Evolutionary conservation across 1,140 invertebrate genomes (phyloP), one percentile per base, ranked within the genome.

Genomic region (Belonocnema kinseyi): DNA sequence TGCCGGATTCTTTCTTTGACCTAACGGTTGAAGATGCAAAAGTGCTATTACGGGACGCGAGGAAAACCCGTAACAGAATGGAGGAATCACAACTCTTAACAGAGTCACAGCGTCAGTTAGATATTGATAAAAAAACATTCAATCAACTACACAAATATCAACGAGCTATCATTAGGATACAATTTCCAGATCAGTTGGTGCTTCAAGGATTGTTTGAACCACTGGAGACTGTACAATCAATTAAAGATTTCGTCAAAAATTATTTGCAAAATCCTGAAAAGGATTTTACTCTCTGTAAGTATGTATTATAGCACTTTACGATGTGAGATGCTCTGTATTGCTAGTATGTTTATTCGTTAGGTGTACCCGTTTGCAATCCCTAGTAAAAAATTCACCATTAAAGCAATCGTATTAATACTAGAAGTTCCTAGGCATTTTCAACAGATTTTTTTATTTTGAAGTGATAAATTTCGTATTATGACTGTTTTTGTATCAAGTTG

Each of bases 1-100:
- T 96, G 50, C 94, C 96, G 16, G 96, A 97, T 89, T 95, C 95
- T 80, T 97, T 97, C 86, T 98, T 95, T 90, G 95, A 97, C 77
- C 86, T 97, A 17, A 96, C 96, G 21, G 92, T 96, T 21, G 93
- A 95, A 75, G 97, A 98, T 92, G 93, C 97, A 0, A 93, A 93
- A 83, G 93, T 92, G 86, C 91, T 97, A 16, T 91, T 96, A 46
- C 91, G 93, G 58, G 95, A 97, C 85, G 91, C 96, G 21, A 94
- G 94, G 87, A 93, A 93, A 86, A 92, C 92, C 72, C 92, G 94
- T 50, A 84, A 92, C 51, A 91, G 93, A 73, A 82, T 95, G 50
- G 94, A 95, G 82, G 93, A 95, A 76, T 93, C 93, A 50, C 95
- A 95, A 11, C 85, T 97, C 46, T 86, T 94, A 79, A 97, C 95